A percentile compares a stretch with the other conserved stretches of the same genome.
phyloP scores from a whole-genome alignment of 2,797 vertebrate genomes.

The Botia kubotai region DNA sequence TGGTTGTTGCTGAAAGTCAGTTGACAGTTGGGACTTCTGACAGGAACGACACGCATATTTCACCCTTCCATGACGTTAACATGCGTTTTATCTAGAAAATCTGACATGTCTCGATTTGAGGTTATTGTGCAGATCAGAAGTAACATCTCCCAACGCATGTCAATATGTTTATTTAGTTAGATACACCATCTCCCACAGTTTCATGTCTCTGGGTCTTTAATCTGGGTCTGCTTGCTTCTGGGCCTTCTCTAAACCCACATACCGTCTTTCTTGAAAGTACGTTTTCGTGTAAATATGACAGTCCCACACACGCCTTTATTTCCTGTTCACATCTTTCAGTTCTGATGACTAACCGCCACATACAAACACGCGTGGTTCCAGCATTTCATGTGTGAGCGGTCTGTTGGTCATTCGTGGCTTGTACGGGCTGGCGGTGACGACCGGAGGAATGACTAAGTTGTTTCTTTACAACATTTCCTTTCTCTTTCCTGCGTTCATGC shows the following conservation, averaged over 20 bases:
- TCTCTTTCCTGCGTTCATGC: constrained; percentile 30
- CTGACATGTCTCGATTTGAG: neutral
- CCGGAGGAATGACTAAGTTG: constrained; percentile 33
- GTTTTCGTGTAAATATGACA: neutral
- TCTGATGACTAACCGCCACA: constrained; percentile 3
- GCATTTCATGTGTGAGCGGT: neutral
- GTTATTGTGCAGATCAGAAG: neutral
- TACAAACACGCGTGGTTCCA: neutral
- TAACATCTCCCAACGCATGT: neutral
- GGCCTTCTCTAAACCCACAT: neutral
- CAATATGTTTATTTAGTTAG: neutral
- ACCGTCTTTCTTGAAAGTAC: constrained; percentile 1
- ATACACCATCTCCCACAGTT: neutral
- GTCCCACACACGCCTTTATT: neutral
- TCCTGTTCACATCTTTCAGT: constrained; percentile 2
- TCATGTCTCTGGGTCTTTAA: neutral
- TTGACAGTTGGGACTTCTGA: constrained; percentile 23
- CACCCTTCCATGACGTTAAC: constrained; percentile 28
- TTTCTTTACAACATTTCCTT: constrained; percentile 30
- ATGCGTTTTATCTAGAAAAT: constrained; percentile 26
- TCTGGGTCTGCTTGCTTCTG: no score
- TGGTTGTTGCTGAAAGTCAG: constrained; percentile 43
- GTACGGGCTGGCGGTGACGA: constrained; percentile 14
- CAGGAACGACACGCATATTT: constrained; percentile 26
- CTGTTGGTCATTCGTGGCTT: constrained; percentile 4